Conservation (phyloP, 2,888 invertebrate genomes). For the Hydriomena furcata region DNA sequence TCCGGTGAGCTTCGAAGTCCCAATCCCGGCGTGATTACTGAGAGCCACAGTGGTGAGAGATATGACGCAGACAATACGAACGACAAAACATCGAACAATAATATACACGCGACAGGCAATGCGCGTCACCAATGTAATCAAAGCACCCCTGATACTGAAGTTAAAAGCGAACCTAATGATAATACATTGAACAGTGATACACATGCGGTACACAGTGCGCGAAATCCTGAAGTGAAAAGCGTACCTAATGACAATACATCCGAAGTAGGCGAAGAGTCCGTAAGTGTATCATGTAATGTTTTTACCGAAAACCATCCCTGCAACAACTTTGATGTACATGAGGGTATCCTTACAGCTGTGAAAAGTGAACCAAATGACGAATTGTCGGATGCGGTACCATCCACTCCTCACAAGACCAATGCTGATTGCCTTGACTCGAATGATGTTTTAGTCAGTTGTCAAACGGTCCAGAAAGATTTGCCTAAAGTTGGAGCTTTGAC, state of each 20-base stretch:
- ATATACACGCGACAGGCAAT: too few relatives aligned
- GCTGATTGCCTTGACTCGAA: neutral
- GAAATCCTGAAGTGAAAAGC: neutral
- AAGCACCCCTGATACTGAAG: too few relatives aligned
- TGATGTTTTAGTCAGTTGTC: neutral
- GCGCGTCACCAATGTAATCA: too few relatives aligned
- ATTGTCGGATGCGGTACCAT: neutral
- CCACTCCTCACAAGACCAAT: neutral
- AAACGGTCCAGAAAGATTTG: neutral
- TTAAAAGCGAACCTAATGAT: too few relatives aligned
- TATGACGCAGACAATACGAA: too few relatives aligned
- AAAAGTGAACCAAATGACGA: constrained; percentile 6
- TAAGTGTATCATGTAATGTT: neutral
- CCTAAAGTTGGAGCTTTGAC: neutral
- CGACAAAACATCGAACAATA: too few relatives aligned
- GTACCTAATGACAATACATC: neutral
- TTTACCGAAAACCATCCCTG: neutral
- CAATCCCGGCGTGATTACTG: neutral
- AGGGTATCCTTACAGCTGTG: neutral
- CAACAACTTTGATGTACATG: neutral
- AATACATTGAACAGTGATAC: too few relatives aligned
- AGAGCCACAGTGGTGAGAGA: neutral
- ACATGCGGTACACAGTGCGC: neutral
- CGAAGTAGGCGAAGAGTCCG: neutral
- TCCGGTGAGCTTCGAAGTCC: neutral